phyloP scores from a whole-genome alignment of 2,888 invertebrate genomes.

The Platynereis dumerilii region DNA sequence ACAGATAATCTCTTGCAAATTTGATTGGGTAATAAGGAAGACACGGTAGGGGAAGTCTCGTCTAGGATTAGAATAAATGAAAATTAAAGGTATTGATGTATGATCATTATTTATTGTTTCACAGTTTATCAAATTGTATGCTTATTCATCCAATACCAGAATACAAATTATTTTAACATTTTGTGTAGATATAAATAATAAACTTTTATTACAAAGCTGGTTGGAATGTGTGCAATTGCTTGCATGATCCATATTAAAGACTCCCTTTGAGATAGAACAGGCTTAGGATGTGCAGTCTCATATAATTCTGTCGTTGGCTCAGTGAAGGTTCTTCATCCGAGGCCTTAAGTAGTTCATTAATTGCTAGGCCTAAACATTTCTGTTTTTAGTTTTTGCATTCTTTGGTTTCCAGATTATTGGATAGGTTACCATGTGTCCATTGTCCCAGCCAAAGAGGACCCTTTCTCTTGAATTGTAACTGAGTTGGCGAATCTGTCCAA shows the following conservation, averaged over 20 bases:
- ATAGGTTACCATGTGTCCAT: conserved; percentile 18
- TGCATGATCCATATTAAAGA: too few species aligned
- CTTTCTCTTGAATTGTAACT: conserved; percentile 24
- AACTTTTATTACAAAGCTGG: too few species aligned
- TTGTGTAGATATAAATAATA: not conserved
- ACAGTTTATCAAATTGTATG: not conserved
- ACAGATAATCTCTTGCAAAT: conserved; percentile 47
- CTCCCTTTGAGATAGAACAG: too few species aligned
- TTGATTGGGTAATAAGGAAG: conserved; percentile 61
- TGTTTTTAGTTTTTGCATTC: not conserved
- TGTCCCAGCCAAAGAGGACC: conserved; percentile 22
- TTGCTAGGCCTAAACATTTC: too few species aligned
- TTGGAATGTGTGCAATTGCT: too few species aligned
- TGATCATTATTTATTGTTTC: not conserved
- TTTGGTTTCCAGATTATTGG: conserved; percentile 12
- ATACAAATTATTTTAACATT: not conserved
- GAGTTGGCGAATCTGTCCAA: conserved; percentile 14
- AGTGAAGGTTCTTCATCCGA: too few species aligned
- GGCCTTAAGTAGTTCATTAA: too few species aligned
- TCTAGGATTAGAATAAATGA: conserved; percentile 55
- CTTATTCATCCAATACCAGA: not conserved
- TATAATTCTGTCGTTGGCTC: too few species aligned
- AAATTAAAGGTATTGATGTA: conserved; percentile 45
- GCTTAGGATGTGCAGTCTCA: too few species aligned
- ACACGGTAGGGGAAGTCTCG: conserved; percentile 58